phyloP scores from a whole-genome alignment of 2,113 vertebrate genomes.

The Nipponia nippon region DNA sequence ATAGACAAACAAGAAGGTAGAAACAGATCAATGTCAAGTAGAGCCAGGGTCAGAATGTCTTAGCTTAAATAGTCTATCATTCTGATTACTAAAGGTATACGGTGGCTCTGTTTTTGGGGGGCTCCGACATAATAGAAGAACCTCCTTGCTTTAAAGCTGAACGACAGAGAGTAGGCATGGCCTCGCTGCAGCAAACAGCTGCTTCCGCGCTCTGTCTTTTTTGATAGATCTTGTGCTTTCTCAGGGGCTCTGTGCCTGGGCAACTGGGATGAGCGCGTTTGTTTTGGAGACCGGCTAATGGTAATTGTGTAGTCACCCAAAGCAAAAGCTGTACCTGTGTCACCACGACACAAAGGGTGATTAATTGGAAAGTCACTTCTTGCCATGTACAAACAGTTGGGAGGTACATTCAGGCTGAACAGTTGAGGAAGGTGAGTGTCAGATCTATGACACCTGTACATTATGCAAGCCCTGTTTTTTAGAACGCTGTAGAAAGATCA shows the following conservation, averaged over 20 bases:
- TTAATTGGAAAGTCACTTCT: neutral
- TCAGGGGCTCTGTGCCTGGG: neutral
- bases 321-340: neutral
- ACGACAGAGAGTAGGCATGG: neutral
- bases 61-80: neutral
- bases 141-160: neutral
- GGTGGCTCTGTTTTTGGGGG: neutral
- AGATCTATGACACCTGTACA: neutral
- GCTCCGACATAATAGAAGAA: neutral
- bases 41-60: neutral
- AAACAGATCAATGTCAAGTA: neutral
- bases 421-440: neutral
- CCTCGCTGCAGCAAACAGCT: neutral
- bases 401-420: neutral
- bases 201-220: neutral
- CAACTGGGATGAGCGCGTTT: neutral
- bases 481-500: neutral
- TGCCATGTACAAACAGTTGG: neutral
- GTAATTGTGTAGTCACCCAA: neutral
- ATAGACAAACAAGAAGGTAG: neutral
- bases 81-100: neutral
- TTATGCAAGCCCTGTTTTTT: neutral
- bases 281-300: neutral
- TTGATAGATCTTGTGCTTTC: neutral
- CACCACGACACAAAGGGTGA: neutral